phyloP scores from a whole-genome alignment of 2,888 invertebrate species.

The Melinaea menophilus region DNA sequence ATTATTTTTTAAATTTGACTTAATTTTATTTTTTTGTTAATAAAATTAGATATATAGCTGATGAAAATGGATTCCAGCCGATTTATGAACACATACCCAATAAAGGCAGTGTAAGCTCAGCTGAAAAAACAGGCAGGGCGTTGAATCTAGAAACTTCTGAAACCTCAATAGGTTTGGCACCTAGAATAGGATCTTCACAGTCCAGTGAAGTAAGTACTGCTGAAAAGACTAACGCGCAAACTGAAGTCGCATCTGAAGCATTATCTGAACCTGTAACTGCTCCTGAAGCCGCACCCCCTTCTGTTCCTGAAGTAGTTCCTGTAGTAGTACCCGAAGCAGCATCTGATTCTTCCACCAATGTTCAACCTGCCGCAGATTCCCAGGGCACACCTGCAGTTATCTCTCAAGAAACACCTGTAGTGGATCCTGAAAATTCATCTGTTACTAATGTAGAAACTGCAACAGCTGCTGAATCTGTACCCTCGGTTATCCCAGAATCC shows the following conservation, averaged over 20 bases:
- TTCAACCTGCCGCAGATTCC: slow-evolving; percentile 12
- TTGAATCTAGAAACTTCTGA: slow-evolving; percentile 40
- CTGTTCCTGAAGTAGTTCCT: slow-evolving; percentile 8
- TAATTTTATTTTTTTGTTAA: not conserved
- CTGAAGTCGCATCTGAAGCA: slow-evolving; percentile 13
- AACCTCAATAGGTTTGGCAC: slow-evolving; percentile 38
- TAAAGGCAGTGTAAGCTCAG: slow-evolving; percentile 32
- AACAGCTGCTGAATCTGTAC: slow-evolving; percentile 2
- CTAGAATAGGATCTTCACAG: not conserved
- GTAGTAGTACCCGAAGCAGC: slow-evolving; percentile 15
- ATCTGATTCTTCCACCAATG: slow-evolving; percentile 5
- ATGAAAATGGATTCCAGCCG: slow-evolving; percentile 85
- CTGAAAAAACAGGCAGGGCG: slow-evolving; percentile 47
- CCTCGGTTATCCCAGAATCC: slow-evolving; percentile 22
- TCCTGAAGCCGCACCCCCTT: slow-evolving; percentile 10
- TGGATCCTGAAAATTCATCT: slow-evolving; percentile 13
- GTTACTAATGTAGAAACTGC: not conserved
- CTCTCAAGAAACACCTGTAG: slow-evolving; percentile 5
- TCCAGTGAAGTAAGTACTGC: not conserved
- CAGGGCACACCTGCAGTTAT: slow-evolving; percentile 5
- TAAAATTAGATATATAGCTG: slow-evolving; percentile 80
- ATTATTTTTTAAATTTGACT: slow-evolving; percentile 11
- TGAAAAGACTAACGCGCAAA: slow-evolving; percentile 9
- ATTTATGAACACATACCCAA: slow-evolving; percentile 81
- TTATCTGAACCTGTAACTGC: slow-evolving; percentile 13